A percentile compares a stretch with the other conserved stretches of the same genome.
Evolutionary conservation across 2,113 vertebrate species (phyloP).

Genomic region (Oncorhynchus gorbuscha): DNA sequence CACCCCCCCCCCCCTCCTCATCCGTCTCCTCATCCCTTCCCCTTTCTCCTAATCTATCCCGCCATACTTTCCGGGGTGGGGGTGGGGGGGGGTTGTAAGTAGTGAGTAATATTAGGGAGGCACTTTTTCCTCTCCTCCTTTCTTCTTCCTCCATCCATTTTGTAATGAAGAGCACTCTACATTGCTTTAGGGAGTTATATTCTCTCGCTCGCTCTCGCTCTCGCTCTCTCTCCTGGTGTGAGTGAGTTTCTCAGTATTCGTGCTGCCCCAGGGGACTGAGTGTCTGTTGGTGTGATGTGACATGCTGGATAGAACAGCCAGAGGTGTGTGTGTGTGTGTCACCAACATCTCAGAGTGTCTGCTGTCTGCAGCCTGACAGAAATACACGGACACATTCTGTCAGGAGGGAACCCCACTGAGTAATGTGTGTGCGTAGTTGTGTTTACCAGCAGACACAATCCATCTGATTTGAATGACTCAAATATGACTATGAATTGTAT

Average conservation of each 20-base stretch:
- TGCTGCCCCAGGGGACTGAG: neutral
- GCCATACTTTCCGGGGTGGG: neutral
- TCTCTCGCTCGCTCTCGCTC: neutral
- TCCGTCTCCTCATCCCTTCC: neutral
- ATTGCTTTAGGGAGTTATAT: no score
- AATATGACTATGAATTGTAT: neutral
- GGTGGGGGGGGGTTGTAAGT: neutral
- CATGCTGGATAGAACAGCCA: neutral
- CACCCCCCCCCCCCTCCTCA: neutral
- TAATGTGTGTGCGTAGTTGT: neutral
- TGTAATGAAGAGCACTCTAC: no score
- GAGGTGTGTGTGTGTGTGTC: neutral
- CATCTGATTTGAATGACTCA: neutral
- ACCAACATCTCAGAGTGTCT: slow-evolving; percentile 6
- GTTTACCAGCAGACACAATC: neutral
- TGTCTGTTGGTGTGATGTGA: slow-evolving; percentile 6
- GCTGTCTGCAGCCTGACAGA: neutral
- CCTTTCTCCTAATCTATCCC: neutral
- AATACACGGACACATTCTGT: neutral
- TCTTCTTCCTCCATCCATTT: neutral
- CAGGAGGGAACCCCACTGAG: no score
- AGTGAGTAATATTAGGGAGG: neutral
- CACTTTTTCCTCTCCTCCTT: neutral
- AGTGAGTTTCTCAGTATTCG: neutral
- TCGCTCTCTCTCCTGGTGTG: slow-evolving; percentile 2